These are phyloP conservation scores for Rhea pennata DNA, from an alignment of 2,113 vertebrate species.

Conservation along the genomic window DNA sequence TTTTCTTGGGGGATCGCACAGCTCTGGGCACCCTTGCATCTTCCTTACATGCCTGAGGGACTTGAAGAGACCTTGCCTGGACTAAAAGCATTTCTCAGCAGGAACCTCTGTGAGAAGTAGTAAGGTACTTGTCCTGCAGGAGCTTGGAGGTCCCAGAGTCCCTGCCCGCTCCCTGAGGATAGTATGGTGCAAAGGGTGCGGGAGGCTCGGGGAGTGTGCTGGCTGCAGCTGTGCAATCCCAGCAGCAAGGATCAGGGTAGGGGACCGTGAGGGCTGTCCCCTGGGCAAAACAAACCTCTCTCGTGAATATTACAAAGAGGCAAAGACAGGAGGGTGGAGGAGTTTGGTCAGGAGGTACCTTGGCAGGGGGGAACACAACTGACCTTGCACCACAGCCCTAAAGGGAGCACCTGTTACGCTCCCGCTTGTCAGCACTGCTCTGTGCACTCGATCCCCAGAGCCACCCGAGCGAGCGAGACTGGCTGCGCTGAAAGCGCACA, in stretches of 20 bases:
- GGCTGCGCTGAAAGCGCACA: neutral
- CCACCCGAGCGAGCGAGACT: neutral
- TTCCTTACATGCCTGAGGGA: neutral
- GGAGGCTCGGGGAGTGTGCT: accelerated
- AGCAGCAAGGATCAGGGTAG: neutral
- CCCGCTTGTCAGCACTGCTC: neutral
- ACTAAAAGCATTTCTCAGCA: neutral
- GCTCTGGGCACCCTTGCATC: neutral
- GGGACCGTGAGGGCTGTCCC: neutral
- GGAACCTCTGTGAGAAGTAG: neutral
- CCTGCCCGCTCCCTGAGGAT: neutral
- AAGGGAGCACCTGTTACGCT: neutral
- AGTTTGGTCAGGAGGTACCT: neutral
- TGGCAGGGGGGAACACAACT: neutral
- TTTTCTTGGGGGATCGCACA: neutral
- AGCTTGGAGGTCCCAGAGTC: neutral
- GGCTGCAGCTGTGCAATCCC: neutral
- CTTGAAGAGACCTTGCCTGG: neutral
- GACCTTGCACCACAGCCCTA: neutral
- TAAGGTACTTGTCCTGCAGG: accelerated
- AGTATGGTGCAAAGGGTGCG: neutral
- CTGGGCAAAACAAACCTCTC: neutral
- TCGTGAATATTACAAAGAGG: neutral
- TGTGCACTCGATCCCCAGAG: neutral
- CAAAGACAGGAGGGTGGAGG: neutral